Percentiles rank a stretch among this genome's conserved stretches.
These are phyloP conservation scores for Cybosia mesomella DNA, from an alignment of 2,888 invertebrate species.

Conservation along the genomic window DNA sequence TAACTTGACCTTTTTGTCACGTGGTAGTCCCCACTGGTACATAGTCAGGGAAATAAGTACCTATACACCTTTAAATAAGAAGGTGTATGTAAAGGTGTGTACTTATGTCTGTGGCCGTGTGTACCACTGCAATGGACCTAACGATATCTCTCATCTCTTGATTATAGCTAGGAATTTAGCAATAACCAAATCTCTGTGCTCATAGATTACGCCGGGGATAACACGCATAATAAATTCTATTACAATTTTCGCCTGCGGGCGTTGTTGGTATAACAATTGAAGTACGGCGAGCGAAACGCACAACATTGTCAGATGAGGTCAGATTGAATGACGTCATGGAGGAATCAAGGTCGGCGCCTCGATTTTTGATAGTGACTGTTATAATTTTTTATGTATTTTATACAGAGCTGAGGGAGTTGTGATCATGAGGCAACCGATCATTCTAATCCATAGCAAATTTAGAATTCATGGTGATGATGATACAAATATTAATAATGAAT, in stretches of 20 bases:
- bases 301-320: slow-evolving; percentile 32
- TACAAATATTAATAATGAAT: too few species aligned
- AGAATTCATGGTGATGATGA: background rate
- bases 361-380: slow-evolving; percentile 12
- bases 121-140: too few species aligned
- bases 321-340: slow-evolving; percentile 39
- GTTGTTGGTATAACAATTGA: slow-evolving; percentile 40
- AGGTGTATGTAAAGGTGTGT: too few species aligned
- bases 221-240: slow-evolving; percentile 33
- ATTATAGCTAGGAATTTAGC: slow-evolving; percentile 19
- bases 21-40: background rate
- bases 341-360: slow-evolving; percentile 16
- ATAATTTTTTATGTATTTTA: slow-evolving; percentile 5
- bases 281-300: slow-evolving; percentile 21
- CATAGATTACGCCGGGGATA: slow-evolving; percentile 24
- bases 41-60: too few species aligned
- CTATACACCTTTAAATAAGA: too few species aligned
- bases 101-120: too few species aligned
- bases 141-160: background rate
- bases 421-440: background rate
- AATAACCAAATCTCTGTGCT: slow-evolving; percentile 36
- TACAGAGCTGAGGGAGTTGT: background rate
- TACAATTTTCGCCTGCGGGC: slow-evolving; percentile 27
- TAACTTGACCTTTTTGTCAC: background rate
- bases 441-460: background rate